A percentile compares a stretch with the other conserved stretches of the same genome.
These are phyloP conservation scores for Serinus canaria DNA, from an alignment of 2,113 vertebrate genomes.

Conservation along the genomic window DNA sequence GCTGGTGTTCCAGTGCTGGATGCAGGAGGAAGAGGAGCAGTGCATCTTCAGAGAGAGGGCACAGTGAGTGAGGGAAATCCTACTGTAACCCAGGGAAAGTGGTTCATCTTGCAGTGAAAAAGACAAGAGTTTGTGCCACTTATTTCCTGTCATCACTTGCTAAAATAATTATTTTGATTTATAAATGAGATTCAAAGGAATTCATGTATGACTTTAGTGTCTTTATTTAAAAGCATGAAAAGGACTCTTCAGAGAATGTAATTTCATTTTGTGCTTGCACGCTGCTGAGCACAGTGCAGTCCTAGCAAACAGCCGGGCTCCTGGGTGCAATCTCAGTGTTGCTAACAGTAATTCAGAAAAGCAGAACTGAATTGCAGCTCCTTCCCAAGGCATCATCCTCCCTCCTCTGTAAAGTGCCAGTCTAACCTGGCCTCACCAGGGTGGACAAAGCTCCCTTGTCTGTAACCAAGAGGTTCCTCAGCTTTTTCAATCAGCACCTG, in stretches of 20 bases:
- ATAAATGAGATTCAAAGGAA: background rate
- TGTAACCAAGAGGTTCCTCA: background rate
- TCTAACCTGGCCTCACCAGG: no score
- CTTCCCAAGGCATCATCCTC: background rate
- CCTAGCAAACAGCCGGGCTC: background rate
- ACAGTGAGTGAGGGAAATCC: background rate
- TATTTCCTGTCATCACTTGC: background rate
- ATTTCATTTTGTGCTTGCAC: background rate
- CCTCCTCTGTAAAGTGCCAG: background rate
- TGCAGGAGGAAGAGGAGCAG: background rate
- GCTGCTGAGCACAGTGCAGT: background rate
- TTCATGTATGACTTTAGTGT: background rate
- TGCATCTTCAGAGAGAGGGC: background rate
- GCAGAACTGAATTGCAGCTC: background rate
- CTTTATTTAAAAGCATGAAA: conserved; percentile 19
- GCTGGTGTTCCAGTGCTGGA: background rate
- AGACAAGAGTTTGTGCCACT: background rate
- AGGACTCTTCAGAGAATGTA: background rate
- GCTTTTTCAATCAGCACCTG: background rate
- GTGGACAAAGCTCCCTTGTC: background rate
- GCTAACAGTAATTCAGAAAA: background rate
- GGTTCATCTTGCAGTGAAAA: background rate
- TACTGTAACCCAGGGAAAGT: background rate
- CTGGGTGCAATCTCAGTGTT: background rate
- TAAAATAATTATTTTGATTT: background rate